Base-by-base conservation (phyloP, 2,888 invertebrate species). In the Pharmacophagus antenor region DNA sequence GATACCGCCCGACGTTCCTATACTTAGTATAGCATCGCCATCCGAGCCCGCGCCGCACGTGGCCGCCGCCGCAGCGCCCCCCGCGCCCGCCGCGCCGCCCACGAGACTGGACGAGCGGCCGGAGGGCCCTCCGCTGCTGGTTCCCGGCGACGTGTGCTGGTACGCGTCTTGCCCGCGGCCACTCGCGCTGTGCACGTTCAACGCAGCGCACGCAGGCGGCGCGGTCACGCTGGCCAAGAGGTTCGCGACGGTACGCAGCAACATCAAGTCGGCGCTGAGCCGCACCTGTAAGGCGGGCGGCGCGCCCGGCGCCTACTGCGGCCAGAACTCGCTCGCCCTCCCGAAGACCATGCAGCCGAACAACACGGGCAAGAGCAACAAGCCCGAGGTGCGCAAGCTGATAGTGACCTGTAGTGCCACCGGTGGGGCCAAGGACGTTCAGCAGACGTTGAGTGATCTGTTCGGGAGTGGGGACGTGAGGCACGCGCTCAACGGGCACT, bases 111-210 rank as follows among this genome's bases (percentile, higher is more conserved):
- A 77, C 23, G 68, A 65, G 50, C 69, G 73, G 20, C 74, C 74
- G 48, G 76, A 76, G 56, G 76, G 70, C 2, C 80, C 79, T 47
- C 80, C 82, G 42, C 74, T 82, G 65, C 77, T 71, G 65, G 82
- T 73, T 44, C 82, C 88, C 65, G 68, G 69, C 63, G 90, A 82
- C 74, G 90, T 79, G 67, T 88, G 85, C 66, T 85, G 92, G 85
- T 92, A 92, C 73, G 77, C 90, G 63, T 74, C 91, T 21, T 92
- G 92, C 62, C 92, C 93, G 62, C 92, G 94, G 63, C 92, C 93
- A 12, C 90, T 94, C 12, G 89, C 92, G 31, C 75, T 93, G 52
- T 92, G 92, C 70, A 91, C 92, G 7, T 92, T 88, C 71, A 91
- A 92, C 70, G 86, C 92, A 49, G 83, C 92, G 20, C 92, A 92